A percentile compares a stretch with the other conserved stretches of the same genome.
Conservation (phyloP, 1,140 invertebrate genomes). For the Conus ventricosus region DNA sequence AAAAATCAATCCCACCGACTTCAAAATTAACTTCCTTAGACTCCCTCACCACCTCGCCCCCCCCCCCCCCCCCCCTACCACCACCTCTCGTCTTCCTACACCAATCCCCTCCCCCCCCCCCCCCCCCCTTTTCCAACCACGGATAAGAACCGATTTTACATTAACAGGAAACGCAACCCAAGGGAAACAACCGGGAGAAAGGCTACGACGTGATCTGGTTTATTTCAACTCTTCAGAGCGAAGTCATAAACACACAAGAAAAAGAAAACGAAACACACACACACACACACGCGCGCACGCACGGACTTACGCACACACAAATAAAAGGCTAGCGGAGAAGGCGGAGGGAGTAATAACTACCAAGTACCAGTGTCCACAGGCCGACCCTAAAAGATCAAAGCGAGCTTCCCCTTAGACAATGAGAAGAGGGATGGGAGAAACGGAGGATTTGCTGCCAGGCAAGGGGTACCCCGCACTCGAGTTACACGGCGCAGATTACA, state of each 20-base stretch:
- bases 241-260: background rate
- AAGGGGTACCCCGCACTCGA: too few relatives aligned
- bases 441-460: too few relatives aligned
- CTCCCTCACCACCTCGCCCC: too few relatives aligned
- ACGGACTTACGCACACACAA: background rate
- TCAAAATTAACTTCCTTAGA: too few relatives aligned
- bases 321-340: background rate
- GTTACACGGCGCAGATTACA: too few relatives aligned
- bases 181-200: background rate
- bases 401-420: background rate
- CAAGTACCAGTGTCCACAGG: background rate
- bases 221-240: background rate
- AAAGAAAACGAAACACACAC: background rate
- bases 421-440: background rate
- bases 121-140: background rate
- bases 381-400: background rate
- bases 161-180: background rate
- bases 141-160: background rate
- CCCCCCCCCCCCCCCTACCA: too few relatives aligned
- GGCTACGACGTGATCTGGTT: background rate
- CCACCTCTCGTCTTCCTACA: too few relatives aligned
- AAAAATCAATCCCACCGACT: too few relatives aligned
- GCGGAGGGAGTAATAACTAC: background rate
- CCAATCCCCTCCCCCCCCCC: background rate
- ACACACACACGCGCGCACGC: background rate